phyloP scores from a whole-genome alignment of 1,140 invertebrate species.

The Sycophila sp. region DNA sequence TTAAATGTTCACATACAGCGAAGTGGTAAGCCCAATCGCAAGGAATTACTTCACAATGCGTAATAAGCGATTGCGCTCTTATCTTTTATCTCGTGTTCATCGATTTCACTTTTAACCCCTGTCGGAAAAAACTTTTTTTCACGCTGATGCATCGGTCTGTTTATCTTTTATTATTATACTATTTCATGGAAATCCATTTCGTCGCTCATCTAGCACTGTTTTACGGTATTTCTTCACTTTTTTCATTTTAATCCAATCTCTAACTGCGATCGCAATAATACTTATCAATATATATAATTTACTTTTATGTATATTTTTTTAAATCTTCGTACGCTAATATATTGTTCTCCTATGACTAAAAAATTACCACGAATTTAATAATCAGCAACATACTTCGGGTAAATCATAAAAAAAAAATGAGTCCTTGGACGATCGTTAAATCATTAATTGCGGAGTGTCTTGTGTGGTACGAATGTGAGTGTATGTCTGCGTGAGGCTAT shows the following conservation, averaged over 20 bases:
- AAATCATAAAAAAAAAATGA: slow-evolving; percentile 49
- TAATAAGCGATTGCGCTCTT: slow-evolving; percentile 36
- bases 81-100: slow-evolving; percentile 47
- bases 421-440: no score
- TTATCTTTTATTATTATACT: slow-evolving; percentile 40
- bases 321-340: slow-evolving; percentile 62
- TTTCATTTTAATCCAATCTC: slow-evolving; percentile 56
- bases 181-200: slow-evolving; percentile 24
- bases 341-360: slow-evolving; percentile 62
- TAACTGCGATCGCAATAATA: slow-evolving; percentile 61
- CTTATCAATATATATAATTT: slow-evolving; percentile 61
- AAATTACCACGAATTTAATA: slow-evolving; percentile 61
- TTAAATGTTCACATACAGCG: slow-evolving; percentile 57
- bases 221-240: no score
- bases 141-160: slow-evolving; percentile 34
- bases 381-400: slow-evolving; percentile 43
- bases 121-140: slow-evolving; percentile 31
- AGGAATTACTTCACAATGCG: not conserved
- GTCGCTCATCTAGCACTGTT: slow-evolving; percentile 51
- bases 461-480: not conserved
- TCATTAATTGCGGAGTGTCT: slow-evolving; percentile 27
- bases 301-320: slow-evolving; percentile 61
- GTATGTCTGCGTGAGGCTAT: no score
- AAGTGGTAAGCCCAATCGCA: slow-evolving; percentile 45
- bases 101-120: slow-evolving; percentile 43